Conservation (phyloP, 2,797 vertebrate genomes). For the Florisuga fusca region DNA sequence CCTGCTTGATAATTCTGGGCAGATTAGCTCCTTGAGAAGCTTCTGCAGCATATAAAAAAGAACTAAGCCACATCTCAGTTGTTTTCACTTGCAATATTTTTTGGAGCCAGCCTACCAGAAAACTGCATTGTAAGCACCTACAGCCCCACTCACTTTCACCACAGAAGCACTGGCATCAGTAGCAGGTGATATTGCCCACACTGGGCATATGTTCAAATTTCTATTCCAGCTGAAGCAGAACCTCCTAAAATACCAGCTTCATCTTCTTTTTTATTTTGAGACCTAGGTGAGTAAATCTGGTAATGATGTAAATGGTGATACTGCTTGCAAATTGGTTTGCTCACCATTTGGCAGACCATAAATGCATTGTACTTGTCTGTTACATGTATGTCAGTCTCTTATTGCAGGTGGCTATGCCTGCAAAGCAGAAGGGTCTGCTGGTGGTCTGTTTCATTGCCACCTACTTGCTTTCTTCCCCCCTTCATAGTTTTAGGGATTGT, state of each 20-base stretch:
- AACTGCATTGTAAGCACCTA: not conserved
- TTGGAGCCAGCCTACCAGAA: not conserved
- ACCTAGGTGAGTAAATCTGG: not conserved
- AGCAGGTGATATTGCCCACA: not conserved
- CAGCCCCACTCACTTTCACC: not conserved
- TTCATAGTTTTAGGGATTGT: not conserved
- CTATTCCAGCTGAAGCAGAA: not conserved
- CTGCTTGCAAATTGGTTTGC: not conserved
- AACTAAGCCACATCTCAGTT: not conserved
- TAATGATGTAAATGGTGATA: not conserved
- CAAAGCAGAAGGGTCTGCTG: not conserved
- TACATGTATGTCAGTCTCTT: rapidly evolving
- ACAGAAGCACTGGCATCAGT: not conserved
- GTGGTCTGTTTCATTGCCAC: not conserved
- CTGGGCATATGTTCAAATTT: not conserved
- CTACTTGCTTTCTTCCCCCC: not conserved
- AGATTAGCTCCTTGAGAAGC: not conserved
- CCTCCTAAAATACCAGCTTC: not conserved
- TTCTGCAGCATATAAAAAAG: not conserved
- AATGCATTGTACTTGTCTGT: not conserved
- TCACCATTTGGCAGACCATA: not conserved
- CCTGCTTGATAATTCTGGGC: not conserved
- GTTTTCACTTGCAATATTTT: not conserved
- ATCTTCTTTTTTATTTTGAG: not conserved
- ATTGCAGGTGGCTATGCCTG: not conserved